Conservation (phyloP, 2,888 invertebrate genomes). For the Cheilosia scutellata region DNA sequence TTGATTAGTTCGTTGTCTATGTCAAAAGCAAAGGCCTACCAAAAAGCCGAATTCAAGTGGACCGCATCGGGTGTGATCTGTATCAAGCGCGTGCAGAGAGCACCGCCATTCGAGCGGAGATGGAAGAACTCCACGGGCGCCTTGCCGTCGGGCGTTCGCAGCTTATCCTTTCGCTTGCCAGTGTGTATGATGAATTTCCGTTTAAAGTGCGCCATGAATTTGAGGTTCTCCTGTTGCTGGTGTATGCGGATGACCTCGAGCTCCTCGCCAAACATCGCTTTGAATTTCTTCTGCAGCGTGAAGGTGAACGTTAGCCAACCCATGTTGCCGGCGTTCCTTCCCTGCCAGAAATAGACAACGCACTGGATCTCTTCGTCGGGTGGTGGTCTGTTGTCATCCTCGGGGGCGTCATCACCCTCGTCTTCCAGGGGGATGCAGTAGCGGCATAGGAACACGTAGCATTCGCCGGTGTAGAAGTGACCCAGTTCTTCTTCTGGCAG, state of each 20-base stretch:
- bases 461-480: conserved; percentile 95
- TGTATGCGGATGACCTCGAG: conserved; percentile 97
- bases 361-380: conserved; percentile 89
- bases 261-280: conserved; percentile 93
- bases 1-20: not conserved
- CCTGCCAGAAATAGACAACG: conserved; percentile 99
- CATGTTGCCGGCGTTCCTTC: conserved; percentile 98
- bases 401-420: conserved; percentile 85
- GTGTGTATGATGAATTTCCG: conserved; percentile 96
- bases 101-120: conserved; percentile 97
- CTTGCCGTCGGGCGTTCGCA: conserved; percentile 83
- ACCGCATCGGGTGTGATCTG: conserved; percentile 94
- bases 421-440: conserved; percentile 93
- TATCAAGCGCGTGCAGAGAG: conserved; percentile 95
- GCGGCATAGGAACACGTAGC: conserved; percentile 98
- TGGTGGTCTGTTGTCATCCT: conserved; percentile 80
- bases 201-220: conserved; percentile 99
- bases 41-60: conserved; percentile 96
- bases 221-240: conserved; percentile 99
- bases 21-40: conserved; percentile 85
- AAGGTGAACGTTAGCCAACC: conserved; percentile 99
- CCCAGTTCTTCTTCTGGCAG: conserved; percentile 97
- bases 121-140: conserved; percentile 95
- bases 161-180: conserved; percentile 89
- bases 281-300: conserved; percentile 96